Evolutionary conservation across 2,797 vertebrate genomes (phyloP).

Genomic region (Ceryle rudis): DNA sequence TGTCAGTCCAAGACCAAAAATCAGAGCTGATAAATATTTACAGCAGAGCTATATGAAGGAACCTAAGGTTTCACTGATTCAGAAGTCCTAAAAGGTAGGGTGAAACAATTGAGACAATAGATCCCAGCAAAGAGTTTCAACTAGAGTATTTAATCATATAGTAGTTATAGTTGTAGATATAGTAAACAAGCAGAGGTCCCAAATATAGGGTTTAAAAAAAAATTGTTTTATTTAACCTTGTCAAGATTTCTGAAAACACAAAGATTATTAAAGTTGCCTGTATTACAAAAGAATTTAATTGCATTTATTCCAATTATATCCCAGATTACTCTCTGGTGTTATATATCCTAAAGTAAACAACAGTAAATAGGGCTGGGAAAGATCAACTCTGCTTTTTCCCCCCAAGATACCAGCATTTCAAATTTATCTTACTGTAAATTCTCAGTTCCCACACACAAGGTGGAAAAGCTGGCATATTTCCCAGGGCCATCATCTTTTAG

Average conservation of each 20-base stretch:
- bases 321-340: not conserved
- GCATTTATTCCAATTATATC: not conserved
- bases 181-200: not conserved
- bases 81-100: not conserved
- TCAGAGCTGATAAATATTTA: not conserved
- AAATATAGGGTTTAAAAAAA: not conserved
- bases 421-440: not conserved
- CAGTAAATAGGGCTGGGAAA: not conserved
- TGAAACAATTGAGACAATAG: not conserved
- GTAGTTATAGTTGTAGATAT: not conserved
- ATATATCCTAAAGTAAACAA: not conserved
- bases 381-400: not conserved
- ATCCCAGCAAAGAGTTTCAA: not conserved
- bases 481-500: not conserved
- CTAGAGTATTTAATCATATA: not conserved
- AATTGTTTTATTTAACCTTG: not conserved
- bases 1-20: not conserved
- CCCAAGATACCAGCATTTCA: not conserved
- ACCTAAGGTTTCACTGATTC: not conserved
- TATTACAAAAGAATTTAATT: not conserved
- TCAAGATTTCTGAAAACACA: not conserved
- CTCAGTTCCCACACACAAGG: not conserved
- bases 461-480: not conserved
- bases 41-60: not conserved
- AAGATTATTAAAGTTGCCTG: not conserved